Evolutionary conservation across 2,113 vertebrate genomes (phyloP), one percentile per base, ranked within the genome.

Genomic region (Peromyscus californicus): DNA sequence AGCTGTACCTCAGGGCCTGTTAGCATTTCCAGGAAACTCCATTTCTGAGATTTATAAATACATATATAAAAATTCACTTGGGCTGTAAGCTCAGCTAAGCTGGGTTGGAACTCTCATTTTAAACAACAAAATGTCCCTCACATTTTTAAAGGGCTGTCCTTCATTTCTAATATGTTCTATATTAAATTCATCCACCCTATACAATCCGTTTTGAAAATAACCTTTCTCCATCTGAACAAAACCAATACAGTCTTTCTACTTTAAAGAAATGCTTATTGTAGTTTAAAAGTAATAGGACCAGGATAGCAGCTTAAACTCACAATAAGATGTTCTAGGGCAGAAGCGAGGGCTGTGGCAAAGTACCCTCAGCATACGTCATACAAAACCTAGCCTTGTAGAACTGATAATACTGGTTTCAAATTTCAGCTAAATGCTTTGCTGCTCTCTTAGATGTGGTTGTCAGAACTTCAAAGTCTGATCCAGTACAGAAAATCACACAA

Each of bases 21-120:
- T 94, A 97, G 57, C 63, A 70, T 96, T 97, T 98, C 94, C 96
- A 95, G 95, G 93, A 98, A 97, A 96, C 90, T 97, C 96, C 91
- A 74, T 97, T 97, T 97, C 97, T 86, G 51, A 96, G 89, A 74
- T 97, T 98, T 98, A 94, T 94, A 94, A 95, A 96, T 97, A 96
- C 70, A 86, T 39, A 89, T 97, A 51, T 65, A 95, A 98, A 97
- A 93, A 96, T 67, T 96, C 94, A 70, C 94, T 76, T 96, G 84
- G 80, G 90, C 89, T 94, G 22, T 87, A 82, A 91, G 84, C 82
- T 59, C 26, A 82, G 83, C 91, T 72, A 92, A 96, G 93, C 19
- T 45, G 3, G 0, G 54, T 89, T 85, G 88, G 86, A 97, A 93
- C 54, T 91, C 97, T 93, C 45, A 97, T 98, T 97, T 97, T 93